Evolutionary conservation across 2,797 vertebrate genomes (phyloP), one percentile per base, ranked within the genome.

Genomic region (Apogon hyalosoma): DNA sequence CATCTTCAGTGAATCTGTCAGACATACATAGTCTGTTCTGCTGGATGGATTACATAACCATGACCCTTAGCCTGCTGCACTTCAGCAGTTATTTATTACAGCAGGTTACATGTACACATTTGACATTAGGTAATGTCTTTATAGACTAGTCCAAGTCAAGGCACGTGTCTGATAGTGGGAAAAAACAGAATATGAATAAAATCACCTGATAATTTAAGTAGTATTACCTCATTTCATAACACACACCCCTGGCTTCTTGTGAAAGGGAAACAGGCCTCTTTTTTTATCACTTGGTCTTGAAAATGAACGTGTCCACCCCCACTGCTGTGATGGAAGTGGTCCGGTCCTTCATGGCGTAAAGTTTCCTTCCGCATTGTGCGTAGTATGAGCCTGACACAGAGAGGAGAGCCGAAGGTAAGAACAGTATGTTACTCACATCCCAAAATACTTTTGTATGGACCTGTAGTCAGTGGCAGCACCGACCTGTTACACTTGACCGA

Each of bases 31-130:
- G 49, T 6, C 31, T 68, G 46, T 63, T 33, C 62, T 53, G 16
- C 43, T 7, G 7, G 16, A 6, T 67, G 14, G 6, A 69, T 94
- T 93, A 75, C 77, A 83, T 85, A 93, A 92, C 93, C 86, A 8
- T 90, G 91, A 93, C 78, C 91, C 69, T 73, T 90, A 0, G 0
- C 85, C 81, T 42, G 55, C 15, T 85, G 75, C 71, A 80, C 83
- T 66, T 86, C 83, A 28, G 54, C 33, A 36, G 11, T 47, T 40
- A 77, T 80, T 57, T 76, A 67, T 82, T 49, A 46, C 36, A 69
- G 53, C 24, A 38, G 5, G 65, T 77, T 55, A 58, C 52, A 18
- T 31, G 9, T 28, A 11, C 54, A 48, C 19, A 3, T 11, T 11
- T 31, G 57, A 46, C 46, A 42, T 77, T 70, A 69, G 62, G 60